Evolutionary conservation across 2,797 vertebrate species (phyloP).

Genomic region (Lacerta viridis): DNA sequence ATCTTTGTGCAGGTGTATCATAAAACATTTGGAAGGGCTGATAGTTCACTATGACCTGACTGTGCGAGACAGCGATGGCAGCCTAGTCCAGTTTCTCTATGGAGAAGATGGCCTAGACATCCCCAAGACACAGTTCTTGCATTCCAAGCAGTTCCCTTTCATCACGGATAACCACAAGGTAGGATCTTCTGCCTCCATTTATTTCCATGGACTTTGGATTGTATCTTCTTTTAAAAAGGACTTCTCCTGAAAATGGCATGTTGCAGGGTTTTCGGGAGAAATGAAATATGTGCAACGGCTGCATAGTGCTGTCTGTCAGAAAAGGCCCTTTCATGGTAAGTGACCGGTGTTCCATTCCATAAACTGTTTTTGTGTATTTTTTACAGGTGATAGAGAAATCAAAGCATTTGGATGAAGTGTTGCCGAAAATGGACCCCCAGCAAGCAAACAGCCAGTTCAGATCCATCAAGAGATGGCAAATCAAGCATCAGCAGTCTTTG

Average conservation of each 20-base stretch:
- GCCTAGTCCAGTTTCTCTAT: constrained; percentile 96
- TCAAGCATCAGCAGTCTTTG: constrained; percentile 76
- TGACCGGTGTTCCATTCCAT: too few relatives aligned
- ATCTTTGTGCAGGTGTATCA: constrained; percentile 86
- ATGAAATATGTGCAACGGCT: background rate
- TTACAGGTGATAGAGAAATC: constrained; percentile 89
- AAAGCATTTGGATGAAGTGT: constrained; percentile 87
- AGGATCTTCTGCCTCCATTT: background rate
- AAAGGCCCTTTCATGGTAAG: too few relatives aligned
- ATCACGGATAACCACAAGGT: constrained; percentile 95
- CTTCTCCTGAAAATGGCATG: background rate
- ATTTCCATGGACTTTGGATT: too few relatives aligned
- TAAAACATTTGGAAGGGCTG: constrained; percentile 96
- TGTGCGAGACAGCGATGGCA: constrained; percentile 95
- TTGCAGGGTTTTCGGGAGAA: background rate
- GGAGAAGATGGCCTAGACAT: constrained; percentile 97
- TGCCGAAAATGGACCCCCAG: constrained; percentile 85
- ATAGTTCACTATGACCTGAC: constrained; percentile 97
- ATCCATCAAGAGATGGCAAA: constrained; percentile 88
- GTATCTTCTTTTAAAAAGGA: too few relatives aligned
- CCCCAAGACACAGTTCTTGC: constrained; percentile 94
- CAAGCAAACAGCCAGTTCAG: constrained; percentile 83
- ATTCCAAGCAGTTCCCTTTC: constrained; percentile 92
- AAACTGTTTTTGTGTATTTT: background rate
- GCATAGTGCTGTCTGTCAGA: too few relatives aligned